Evolutionary conservation across 2,888 invertebrate genomes (phyloP), one percentile per base, ranked within the genome.

Genomic region (Tenthredo notha): DNA sequence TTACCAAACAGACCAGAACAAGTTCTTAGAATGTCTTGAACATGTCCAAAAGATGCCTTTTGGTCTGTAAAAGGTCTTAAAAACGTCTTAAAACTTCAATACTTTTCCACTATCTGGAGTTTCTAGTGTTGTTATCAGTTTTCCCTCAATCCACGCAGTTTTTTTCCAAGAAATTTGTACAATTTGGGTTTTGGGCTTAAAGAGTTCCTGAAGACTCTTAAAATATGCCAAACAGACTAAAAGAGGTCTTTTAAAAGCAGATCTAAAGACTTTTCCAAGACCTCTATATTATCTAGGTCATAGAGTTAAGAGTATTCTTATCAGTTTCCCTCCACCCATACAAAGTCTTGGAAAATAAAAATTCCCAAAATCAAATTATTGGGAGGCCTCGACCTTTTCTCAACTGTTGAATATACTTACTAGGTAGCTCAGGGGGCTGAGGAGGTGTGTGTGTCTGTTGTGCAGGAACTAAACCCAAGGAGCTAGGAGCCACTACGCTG

Each of bases 371-470:
- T 37, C 10, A n/a, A 0, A 29, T 37, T n/a, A 37, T 37, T 40
- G 70, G 2, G 15, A 37, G n/a, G 70, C 33, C 37, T 33, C 37
- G 70, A 70, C 37, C n/a, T 37, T 54, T 70, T 9, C 9, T 37
- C 33, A 70, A 21, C 40, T 10, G 43, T n/a, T 10, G 21, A 77
- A 82, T 18, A 84, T 87, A 88, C 92, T 92, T 91, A 94, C 95
- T 94, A 89, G 95, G 95, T 92, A 98, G 95, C 93, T 98, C 98
- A 82, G 97, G 97, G 87, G 97, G 96, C 88, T 96, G 96, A 72
- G 97, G 96, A 83, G 95, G 95, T 87, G 94, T 94, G 90, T 94
- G 94, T 88, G 94, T 94, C 88, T 94, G 94, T 89, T 94, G 94
- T 85, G 94, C 93, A 84, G 94, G 96, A 91, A 96, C 96, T 91